Evolutionary conservation across 1,140 invertebrate species (phyloP).

Genomic region (Drosophila leontia): DNA sequence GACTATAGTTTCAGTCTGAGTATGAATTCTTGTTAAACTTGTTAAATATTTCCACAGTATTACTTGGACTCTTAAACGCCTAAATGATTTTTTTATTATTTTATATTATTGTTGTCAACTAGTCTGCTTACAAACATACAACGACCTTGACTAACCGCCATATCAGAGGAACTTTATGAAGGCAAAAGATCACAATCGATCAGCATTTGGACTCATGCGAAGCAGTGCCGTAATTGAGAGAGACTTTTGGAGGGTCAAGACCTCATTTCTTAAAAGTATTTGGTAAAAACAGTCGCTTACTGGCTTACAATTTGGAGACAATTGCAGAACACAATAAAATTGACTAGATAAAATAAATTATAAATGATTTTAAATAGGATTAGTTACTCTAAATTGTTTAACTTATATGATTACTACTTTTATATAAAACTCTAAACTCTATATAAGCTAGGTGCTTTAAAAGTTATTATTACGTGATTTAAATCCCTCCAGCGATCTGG

Average conservation of each 20-base stretch:
- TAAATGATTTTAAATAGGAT: background rate
- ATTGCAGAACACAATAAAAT: background rate
- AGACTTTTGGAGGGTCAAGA: background rate
- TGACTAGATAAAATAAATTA: background rate
- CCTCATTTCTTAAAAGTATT: background rate
- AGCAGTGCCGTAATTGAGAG: conserved; percentile 10
- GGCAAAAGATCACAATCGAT: conserved; percentile 12
- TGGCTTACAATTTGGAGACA: background rate
- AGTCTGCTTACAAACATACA: conserved; percentile 7
- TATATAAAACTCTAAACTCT: accelerated
- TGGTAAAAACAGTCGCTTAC: background rate
- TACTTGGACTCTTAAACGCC: background rate
- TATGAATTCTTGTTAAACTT: background rate
- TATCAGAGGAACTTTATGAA: conserved; percentile 18
- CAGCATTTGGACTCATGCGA: conserved; percentile 12
- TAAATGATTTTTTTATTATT: background rate
- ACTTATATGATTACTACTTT: background rate
- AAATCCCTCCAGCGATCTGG: background rate
- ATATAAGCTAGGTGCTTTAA: too few species aligned
- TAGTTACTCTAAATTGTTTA: background rate
- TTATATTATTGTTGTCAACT: background rate
- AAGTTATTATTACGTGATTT: background rate
- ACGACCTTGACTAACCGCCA: conserved; percentile 5
- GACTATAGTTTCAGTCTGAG: background rate
- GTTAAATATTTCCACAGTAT: background rate